These are phyloP conservation scores for Triops longicaudatus DNA, from an alignment of 1,140 invertebrate genomes.

Conservation along the genomic window DNA sequence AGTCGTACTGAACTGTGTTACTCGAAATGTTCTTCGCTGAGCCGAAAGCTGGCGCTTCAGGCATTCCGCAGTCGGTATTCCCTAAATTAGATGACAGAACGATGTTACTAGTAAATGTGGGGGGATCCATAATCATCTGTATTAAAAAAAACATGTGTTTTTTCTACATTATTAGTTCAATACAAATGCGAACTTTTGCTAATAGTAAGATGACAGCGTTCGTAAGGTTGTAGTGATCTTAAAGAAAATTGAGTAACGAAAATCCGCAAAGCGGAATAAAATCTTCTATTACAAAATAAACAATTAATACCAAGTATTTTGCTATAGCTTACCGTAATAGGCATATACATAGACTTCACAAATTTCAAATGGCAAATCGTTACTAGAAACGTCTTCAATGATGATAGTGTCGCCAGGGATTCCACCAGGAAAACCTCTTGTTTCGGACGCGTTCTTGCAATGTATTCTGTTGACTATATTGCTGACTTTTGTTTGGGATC, in stretches of 20 bases:
- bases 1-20: background rate
- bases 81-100: background rate
- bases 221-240: too few relatives aligned
- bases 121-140: too few relatives aligned
- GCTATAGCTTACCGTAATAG: background rate
- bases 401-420: background rate
- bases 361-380: background rate
- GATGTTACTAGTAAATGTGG: too few relatives aligned
- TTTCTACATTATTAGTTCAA: too few relatives aligned
- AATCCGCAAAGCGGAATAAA: too few relatives aligned
- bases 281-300: too few relatives aligned
- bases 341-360: background rate
- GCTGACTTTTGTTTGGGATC: background rate
- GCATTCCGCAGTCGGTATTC: background rate
- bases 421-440: background rate
- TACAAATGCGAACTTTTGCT: too few relatives aligned
- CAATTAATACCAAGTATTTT: too few relatives aligned
- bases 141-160: too few relatives aligned
- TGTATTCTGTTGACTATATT: background rate
- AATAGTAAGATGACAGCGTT: too few relatives aligned
- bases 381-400: background rate
- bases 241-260: too few relatives aligned
- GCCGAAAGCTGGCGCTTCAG: background rate
- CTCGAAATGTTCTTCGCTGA: background rate
- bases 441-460: background rate